These are phyloP conservation scores for Hypothenemus hampei DNA, from an alignment of 1,140 invertebrate species.

Conservation along the genomic window DNA sequence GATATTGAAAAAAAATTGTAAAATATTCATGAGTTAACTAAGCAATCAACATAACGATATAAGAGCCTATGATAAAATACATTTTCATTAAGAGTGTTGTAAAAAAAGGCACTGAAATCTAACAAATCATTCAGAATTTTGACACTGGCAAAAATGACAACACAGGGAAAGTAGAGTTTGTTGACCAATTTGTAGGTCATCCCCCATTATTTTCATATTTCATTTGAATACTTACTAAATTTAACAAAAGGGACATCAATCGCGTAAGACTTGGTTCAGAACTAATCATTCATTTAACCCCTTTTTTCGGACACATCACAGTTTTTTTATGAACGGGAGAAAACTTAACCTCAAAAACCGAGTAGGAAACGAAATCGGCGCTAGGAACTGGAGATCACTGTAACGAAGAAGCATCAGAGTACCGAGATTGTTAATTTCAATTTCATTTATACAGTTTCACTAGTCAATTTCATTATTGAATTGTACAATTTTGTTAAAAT, in stretches of 20 bases:
- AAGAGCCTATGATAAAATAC: neutral
- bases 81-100: neutral
- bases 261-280: neutral
- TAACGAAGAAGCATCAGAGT: neutral
- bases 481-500: conserved; percentile 16
- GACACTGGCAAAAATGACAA: conserved; percentile 25
- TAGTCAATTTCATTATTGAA: conserved; percentile 10
- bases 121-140: conserved; percentile 1
- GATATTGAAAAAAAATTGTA: neutral
- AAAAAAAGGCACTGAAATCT: neutral
- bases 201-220: neutral
- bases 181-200: conserved; percentile 25
- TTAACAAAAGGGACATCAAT: neutral
- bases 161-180: conserved; percentile 23
- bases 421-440: neutral
- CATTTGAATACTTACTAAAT: neutral
- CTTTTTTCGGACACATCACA: conserved; percentile 17
- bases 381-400: neutral
- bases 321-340: conserved; percentile 2
- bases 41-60: neutral
- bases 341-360: conserved; percentile 20
- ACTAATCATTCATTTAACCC: conserved; percentile 1
- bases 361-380: conserved; percentile 1
- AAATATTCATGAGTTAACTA: neutral
- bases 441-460: conserved; percentile 1